phyloP scores from a whole-genome alignment of 2,888 invertebrate species.

The Acleris laterana region DNA sequence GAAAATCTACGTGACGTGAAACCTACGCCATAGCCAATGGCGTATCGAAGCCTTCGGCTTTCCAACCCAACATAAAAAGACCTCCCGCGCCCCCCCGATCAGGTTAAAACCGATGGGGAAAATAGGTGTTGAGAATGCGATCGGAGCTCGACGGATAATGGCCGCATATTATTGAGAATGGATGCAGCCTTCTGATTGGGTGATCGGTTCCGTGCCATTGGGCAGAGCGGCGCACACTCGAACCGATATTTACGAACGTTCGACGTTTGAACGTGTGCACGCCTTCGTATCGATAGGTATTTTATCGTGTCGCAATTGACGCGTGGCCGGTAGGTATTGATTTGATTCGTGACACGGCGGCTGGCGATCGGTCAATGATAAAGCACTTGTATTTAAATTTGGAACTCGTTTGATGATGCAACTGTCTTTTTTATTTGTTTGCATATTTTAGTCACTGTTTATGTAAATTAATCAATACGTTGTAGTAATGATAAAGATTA shows the following conservation, averaged over 20 bases:
- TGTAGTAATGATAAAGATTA: not conserved
- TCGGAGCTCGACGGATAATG: constrained; percentile 48
- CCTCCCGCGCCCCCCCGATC: constrained; percentile 46
- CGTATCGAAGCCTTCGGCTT: constrained; percentile 72
- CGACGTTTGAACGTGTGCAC: constrained; percentile 60
- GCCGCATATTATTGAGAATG: constrained; percentile 66
- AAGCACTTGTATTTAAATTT: constrained; percentile 48
- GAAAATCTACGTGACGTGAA: constrained; percentile 80
- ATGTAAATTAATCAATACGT: not conserved
- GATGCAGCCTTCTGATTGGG: constrained; percentile 68
- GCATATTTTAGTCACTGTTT: too few relatives aligned
- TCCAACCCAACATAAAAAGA: constrained; percentile 43
- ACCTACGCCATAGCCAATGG: constrained; percentile 72
- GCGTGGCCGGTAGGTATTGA: constrained; percentile 51
- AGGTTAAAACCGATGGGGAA: constrained; percentile 23
- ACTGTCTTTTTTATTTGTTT: not conserved
- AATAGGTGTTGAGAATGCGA: constrained; percentile 35
- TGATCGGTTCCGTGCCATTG: constrained; percentile 86
- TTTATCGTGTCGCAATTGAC: constrained; percentile 55
- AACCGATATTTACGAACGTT: constrained; percentile 74
- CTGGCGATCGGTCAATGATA: constrained; percentile 47
- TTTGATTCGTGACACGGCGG: constrained; percentile 52
- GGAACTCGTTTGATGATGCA: constrained; percentile 41
- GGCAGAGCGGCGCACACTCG: constrained; percentile 84
- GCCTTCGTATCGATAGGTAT: constrained; percentile 70